phyloP scores from a whole-genome alignment of 2,113 vertebrate species.

The Indicator maculatus region DNA sequence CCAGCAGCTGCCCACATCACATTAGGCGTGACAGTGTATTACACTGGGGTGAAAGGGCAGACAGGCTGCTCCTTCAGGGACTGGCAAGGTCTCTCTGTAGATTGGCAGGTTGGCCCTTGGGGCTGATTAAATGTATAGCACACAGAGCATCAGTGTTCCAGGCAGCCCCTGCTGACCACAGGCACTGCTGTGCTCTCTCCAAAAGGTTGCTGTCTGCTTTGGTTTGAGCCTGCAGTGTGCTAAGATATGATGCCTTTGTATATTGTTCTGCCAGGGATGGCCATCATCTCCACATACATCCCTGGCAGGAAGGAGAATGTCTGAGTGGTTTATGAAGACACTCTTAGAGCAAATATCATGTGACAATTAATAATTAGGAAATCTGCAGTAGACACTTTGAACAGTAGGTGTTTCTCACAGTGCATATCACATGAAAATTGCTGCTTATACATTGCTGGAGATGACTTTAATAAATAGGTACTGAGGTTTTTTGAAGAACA shows the following conservation, averaged over 20 bases:
- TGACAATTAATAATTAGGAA: background rate
- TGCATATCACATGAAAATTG: background rate
- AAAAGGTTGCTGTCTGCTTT: background rate
- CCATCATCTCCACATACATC: background rate
- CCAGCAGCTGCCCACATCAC: background rate
- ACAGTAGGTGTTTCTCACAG: background rate
- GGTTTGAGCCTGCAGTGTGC: background rate
- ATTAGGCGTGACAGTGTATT: background rate
- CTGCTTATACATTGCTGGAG: background rate
- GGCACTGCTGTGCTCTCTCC: background rate
- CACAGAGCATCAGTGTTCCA: background rate
- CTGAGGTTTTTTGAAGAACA: background rate
- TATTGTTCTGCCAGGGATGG: background rate
- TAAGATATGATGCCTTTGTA: accelerated
- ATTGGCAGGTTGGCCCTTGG: constrained; percentile 23
- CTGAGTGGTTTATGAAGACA: background rate
- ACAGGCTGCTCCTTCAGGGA: background rate
- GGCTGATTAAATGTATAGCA: background rate
- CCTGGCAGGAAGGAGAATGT: background rate
- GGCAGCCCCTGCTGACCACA: background rate
- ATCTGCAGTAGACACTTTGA: background rate
- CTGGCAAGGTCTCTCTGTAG: background rate
- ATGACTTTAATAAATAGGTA: background rate
- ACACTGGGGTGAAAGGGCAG: constrained; percentile 4
- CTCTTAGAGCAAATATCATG: background rate